A percentile compares a stretch with the other conserved stretches of the same genome.
These are phyloP conservation scores for Megalurothrips usitatus DNA, from an alignment of 2,888 invertebrate genomes.

Conservation along the genomic window DNA sequence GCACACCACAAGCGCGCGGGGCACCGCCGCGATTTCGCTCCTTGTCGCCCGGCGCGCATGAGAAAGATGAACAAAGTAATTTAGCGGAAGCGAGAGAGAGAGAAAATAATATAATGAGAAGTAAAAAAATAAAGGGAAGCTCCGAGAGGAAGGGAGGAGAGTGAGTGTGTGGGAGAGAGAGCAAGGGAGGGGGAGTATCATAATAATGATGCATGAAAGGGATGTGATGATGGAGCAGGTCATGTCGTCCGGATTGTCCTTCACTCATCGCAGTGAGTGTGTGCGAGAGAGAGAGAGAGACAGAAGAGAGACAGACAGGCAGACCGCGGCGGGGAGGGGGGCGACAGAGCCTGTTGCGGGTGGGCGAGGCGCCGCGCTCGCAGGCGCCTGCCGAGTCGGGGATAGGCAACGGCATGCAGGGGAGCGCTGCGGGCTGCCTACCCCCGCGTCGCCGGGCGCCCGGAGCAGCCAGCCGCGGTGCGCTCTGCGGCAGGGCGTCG, in stretches of 20 bases:
- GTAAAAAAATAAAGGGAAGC: slow-evolving; percentile 28
- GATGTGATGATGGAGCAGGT: slow-evolving; percentile 32
- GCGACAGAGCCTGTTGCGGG: too few species aligned
- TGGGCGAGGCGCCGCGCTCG: too few species aligned
- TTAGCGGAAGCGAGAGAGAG: slow-evolving; percentile 27
- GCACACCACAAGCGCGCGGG: neutral
- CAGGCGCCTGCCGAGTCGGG: too few species aligned
- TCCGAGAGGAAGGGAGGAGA: slow-evolving; percentile 33
- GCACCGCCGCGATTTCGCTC: neutral
- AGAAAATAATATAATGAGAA: slow-evolving; percentile 28
- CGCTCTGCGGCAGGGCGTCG: too few species aligned
- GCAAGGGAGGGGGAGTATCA: slow-evolving; percentile 34
- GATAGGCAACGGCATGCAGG: too few species aligned
- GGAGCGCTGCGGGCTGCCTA: too few species aligned
- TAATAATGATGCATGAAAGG: slow-evolving; percentile 32
- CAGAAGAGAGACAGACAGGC: too few species aligned
- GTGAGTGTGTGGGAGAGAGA: slow-evolving; percentile 33
- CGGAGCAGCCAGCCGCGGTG: too few species aligned
- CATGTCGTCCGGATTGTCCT: slow-evolving; percentile 31
- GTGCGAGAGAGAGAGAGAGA: slow-evolving; percentile 30
- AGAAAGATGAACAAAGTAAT: too few species aligned
- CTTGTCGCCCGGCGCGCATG: too few species aligned
- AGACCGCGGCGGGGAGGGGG: too few species aligned
- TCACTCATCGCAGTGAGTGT: slow-evolving; percentile 28
- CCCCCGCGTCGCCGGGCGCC: too few species aligned